Base-by-base conservation (phyloP, 2,113 vertebrate genomes). In the Mionectes macconnelli region DNA sequence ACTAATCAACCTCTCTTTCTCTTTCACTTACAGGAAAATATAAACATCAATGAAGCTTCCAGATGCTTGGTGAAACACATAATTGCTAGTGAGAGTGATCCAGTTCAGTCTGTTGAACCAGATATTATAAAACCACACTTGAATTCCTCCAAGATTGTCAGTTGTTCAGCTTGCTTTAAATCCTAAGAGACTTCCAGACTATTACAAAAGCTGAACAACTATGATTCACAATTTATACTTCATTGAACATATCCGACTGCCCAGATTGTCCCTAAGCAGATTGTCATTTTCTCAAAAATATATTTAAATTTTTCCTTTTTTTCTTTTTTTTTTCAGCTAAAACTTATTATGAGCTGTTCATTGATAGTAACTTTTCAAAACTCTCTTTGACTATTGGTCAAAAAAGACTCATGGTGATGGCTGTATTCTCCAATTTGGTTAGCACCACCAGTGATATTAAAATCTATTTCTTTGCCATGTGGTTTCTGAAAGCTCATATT, bases 41-140 rank as follows among this genome's bases (percentile, higher is more conserved):
- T 99, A 95, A 99, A 99, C 97, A 99, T 99, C 59, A 98, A 97
- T 3, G 99, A 99, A 96, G 99, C 99, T 44, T 99, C 99, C 81
- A 98, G 98, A 96, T 99, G 99, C 97, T 97, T 99, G 90, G 99
- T 99, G 94, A 99, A 99, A 92, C 99, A 99, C 95, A 99, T 99
- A 83, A 99, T 99, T 93, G 98, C 99, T 33, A 99, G 98, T 6
- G 99, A 99, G 95, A 98, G 98, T 35, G 98, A 99, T 93, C 98
- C 99, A 80, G 96, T 98, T 95, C 99, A 98, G 87, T 97, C 98
- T 2, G 92, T 98, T 35, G 97, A 99, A 56, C 97, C 98, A 1
- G 99, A 99, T 94, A 97, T 99, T 63, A 96, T 99, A 96, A 99
- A 99, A 27, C 99, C 99, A 12, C 98, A 98, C 59, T 97, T 99